Evolutionary conservation across 2,113 vertebrate species (phyloP), one percentile per base, ranked within the genome.

Genomic region (Aspiorhynchus laticeps): DNA sequence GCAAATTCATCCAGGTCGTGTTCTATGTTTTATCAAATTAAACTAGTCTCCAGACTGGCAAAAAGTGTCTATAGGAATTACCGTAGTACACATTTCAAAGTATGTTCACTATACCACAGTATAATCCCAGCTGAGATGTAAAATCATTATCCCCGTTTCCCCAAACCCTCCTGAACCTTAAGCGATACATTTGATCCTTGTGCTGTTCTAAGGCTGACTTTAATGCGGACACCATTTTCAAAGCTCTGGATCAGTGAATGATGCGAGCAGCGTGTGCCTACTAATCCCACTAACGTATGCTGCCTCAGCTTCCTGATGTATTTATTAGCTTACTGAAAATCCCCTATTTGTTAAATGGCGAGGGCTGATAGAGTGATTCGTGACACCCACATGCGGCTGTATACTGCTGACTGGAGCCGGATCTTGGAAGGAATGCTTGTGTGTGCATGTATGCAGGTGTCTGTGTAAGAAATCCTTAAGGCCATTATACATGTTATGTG

Each of bases 281-380:
- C 83, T 85, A 86, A 89, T 83, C 61, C 84, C 63, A 19, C 73
- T 65, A 51, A 21, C 77, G 38, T 14, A 67, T 77, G 74, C 80
- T 69, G 86, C 80, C 33, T 76, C 46, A 63, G 76, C 79, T 48
- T 31, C 56, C 78, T 84, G 56, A 85, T 88, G 28, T 83, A 73
- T 87, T 90, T 76, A 86, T 83, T 84, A 87, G 74, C 75, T 69
- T 56, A 33, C 19, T 7, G 80, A 85, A 83, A 87, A 89, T 59
- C 73, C 67, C 76, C 28, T 24, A 82, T 83, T 88, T 86, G 79
- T 80, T 86, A 85, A 89, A 75, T 80, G 33, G 59, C n/a, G 46
- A 86, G 77, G 80, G 84, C 63, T 86, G 85, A 89, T 89, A 80
- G 87, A 88, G 61, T 85, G 81, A 85, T 90, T 87, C 85, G 88